A percentile compares a stretch with the other conserved stretches of the same genome.
These are phyloP conservation scores for Bactericera cockerelli DNA, from an alignment of 1,140 invertebrate genomes.

Conservation along the genomic window DNA sequence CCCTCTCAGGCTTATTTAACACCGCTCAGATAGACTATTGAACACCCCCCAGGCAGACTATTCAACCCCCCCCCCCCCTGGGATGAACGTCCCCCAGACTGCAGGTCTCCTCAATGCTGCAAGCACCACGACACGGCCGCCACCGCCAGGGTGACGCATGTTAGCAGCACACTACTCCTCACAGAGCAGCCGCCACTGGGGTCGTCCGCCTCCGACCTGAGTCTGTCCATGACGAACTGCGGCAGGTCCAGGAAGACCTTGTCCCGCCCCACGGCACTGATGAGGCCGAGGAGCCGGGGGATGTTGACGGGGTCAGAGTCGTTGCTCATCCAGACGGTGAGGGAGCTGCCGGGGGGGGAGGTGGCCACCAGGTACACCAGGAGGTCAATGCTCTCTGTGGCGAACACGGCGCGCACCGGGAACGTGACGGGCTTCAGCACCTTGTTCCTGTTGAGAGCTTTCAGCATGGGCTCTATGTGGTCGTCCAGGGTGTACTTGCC, in stretches of 20 bases:
- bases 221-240: not conserved
- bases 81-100: too few species aligned
- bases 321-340: conserved; percentile 57
- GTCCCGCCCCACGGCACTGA: conserved; percentile 39
- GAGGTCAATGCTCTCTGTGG: conserved; percentile 41
- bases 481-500: too few species aligned
- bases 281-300: conserved; percentile 37
- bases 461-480: too few species aligned
- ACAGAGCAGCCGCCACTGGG: too few species aligned
- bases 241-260: conserved; percentile 43
- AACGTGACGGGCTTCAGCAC: conserved; percentile 60
- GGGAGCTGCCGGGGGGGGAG: conserved; percentile 28
- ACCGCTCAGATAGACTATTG: too few species aligned
- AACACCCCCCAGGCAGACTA: too few species aligned
- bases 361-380: conserved; percentile 36
- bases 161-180: too few species aligned
- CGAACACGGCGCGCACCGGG: conserved; percentile 56
- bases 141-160: too few species aligned
- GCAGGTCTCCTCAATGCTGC: too few species aligned
- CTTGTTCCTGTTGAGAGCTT: conserved; percentile 36
- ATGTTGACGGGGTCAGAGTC: conserved; percentile 42
- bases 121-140: too few species aligned
- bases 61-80: too few species aligned
- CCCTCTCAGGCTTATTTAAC: too few species aligned
- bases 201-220: not conserved